Percentiles rank a stretch among this genome's conserved stretches.
Evolutionary conservation across 2,888 invertebrate species (phyloP).

Genomic region (Lordiphosa fenestrarum): DNA sequence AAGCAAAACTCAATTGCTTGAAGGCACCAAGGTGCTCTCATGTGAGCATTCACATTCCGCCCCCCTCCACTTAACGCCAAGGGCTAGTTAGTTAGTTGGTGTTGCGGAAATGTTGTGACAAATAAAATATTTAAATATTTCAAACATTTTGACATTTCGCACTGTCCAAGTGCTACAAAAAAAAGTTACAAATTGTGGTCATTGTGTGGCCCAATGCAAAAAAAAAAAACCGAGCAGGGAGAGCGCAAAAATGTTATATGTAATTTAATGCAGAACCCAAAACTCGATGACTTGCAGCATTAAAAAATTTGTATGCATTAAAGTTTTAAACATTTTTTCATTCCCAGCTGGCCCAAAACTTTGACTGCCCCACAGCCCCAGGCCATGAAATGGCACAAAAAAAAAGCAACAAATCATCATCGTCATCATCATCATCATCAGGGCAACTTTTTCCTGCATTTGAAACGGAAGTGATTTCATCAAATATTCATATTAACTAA

Average conservation of each 20-base stretch:
- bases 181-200: constrained; percentile 74
- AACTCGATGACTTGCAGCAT: constrained; percentile 56
- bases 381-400: constrained; percentile 9
- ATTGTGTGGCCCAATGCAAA: constrained; percentile 54
- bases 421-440: constrained; percentile 27
- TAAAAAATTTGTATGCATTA: constrained; percentile 43
- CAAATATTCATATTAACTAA: constrained; percentile 75
- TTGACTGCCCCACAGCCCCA: constrained; percentile 5
- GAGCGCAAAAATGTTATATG: constrained; percentile 50
- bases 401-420: constrained; percentile 42
- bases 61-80: constrained; percentile 1
- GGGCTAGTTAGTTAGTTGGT: constrained; percentile 9
- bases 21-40: neutral
- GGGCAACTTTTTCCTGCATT: constrained; percentile 37
- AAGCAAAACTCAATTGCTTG: constrained; percentile 7
- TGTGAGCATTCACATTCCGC: constrained; percentile 2
- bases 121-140: constrained; percentile 71
- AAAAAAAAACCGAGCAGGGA: constrained; percentile 28
- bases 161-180: constrained; percentile 66
- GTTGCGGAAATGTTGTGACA: constrained; percentile 50
- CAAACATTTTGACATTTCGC: constrained; percentile 70
- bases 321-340: constrained; percentile 50
- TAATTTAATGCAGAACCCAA: constrained; percentile 23
- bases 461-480: constrained; percentile 72
- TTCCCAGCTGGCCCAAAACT: constrained; percentile 18